Percentiles rank a stretch among this genome's conserved stretches.
Conservation (phyloP, 2,888 invertebrate species). For the Eristalinus aeneus region DNA sequence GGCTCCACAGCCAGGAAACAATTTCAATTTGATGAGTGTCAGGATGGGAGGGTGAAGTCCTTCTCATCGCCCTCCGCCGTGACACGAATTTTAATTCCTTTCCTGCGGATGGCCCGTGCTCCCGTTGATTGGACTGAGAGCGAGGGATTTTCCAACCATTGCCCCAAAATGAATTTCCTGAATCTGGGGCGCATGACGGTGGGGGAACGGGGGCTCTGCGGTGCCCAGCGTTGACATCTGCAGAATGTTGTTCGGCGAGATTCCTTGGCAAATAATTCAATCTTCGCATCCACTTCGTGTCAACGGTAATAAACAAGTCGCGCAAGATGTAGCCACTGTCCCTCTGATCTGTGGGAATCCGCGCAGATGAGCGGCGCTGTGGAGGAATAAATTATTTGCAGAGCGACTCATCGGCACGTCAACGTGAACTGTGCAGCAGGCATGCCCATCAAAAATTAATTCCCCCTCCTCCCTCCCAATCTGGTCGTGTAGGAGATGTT, state of each 20-base stretch:
- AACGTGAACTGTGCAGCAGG: neutral
- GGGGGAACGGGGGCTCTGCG: neutral
- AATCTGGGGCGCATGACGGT: neutral
- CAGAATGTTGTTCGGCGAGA: conserved; percentile 44
- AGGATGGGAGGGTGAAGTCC: conserved; percentile 16
- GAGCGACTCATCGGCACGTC: neutral
- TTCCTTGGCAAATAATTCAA: conserved; percentile 70
- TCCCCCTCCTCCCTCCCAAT: neutral
- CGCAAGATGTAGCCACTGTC: conserved; percentile 23
- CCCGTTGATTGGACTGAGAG: neutral
- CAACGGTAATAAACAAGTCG: conserved; percentile 67
- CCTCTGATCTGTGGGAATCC: conserved; percentile 52
- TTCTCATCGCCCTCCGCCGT: conserved; percentile 38
- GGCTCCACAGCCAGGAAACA: conserved; percentile 56
- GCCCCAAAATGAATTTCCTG: conserved; percentile 31
- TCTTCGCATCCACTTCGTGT: conserved; percentile 67
- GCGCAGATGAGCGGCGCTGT: conserved; percentile 64
- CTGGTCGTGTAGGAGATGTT: neutral
- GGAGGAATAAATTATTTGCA: conserved; percentile 66
- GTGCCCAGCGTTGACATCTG: conserved; percentile 38
- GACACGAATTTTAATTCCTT: conserved; percentile 57
- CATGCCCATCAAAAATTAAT: neutral
- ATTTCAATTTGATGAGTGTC: conserved; percentile 69
- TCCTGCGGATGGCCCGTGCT: neutral
- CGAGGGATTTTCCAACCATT: conserved; percentile 53